These are phyloP conservation scores for Stomatorhinus walkeri DNA, from an alignment of 2,797 vertebrate genomes.

Conservation along the genomic window DNA sequence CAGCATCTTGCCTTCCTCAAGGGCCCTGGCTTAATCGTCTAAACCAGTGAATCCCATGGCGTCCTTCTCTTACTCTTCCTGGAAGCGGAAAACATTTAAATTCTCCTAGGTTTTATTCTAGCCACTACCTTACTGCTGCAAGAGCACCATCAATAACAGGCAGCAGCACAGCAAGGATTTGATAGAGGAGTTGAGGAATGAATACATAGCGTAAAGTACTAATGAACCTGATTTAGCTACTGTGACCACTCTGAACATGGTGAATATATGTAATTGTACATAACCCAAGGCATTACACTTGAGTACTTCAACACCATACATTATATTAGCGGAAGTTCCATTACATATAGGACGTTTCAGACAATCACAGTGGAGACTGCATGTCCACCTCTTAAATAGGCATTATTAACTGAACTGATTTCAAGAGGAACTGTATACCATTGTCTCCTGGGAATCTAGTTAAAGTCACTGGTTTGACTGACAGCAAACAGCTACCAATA, in stretches of 20 bases:
- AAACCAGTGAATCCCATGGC: not conserved
- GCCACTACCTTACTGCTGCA: constrained; percentile 12
- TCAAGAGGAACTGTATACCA: not conserved
- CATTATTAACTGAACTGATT: not conserved
- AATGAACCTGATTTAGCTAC: constrained; percentile 40
- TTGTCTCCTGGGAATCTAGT: not conserved
- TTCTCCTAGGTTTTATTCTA: constrained; percentile 22
- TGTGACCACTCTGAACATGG: not conserved
- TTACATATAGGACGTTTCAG: not conserved
- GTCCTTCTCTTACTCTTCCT: not conserved
- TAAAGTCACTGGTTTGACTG: not conserved
- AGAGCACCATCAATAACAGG: constrained; percentile 8
- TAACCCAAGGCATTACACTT: not conserved
- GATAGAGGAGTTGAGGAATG: constrained; percentile 27
- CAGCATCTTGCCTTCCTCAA: not conserved
- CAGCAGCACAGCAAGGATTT: not conserved
- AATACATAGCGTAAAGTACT: constrained; percentile 41
- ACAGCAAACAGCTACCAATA: constrained; percentile 26
- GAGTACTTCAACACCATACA: not conserved
- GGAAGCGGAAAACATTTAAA: not conserved
- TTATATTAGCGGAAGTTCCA: not conserved
- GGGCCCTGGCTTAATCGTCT: not conserved
- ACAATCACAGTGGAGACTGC: not conserved
- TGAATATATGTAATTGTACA: not conserved
- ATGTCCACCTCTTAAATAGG: not conserved